A percentile compares a stretch with the other conserved stretches of the same genome.
Conservation (phyloP, 2,797 vertebrate species). For the Tragelaphus oryx region DNA sequence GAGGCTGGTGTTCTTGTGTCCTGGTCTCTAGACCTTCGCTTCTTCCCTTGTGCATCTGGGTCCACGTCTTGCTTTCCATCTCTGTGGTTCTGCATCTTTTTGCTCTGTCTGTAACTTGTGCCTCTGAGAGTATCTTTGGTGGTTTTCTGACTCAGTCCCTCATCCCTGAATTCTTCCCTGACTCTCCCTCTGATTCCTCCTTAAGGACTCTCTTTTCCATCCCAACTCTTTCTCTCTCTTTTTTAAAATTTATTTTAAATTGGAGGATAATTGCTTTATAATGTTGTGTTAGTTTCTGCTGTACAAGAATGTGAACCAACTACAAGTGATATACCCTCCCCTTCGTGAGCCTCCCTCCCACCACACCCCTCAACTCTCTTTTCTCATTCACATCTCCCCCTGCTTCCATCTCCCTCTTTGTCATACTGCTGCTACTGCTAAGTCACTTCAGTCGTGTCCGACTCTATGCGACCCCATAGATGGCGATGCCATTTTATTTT, state of each 20-base stretch:
- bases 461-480: too few species aligned
- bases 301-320: neutral
- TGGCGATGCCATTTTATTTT: neutral
- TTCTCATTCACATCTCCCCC: neutral
- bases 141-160: neutral
- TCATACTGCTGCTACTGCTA: neutral
- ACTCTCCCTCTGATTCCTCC: neutral
- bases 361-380: neutral
- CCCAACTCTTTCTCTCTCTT: neutral
- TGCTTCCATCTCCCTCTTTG: neutral
- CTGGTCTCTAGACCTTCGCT: neutral
- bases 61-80: neutral
- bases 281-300: neutral
- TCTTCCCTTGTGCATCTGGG: neutral
- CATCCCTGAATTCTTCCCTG: neutral
- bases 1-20: neutral
- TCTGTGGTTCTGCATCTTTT: neutral
- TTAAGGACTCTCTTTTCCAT: neutral
- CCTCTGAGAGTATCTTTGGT: neutral
- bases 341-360: neutral
- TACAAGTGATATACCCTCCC: neutral
- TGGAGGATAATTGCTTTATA: neutral
- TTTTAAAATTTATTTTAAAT: neutral
- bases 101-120: neutral
- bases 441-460: too few species aligned